phyloP scores from a whole-genome alignment of 2,888 invertebrate species.

The Folsomia candida region DNA sequence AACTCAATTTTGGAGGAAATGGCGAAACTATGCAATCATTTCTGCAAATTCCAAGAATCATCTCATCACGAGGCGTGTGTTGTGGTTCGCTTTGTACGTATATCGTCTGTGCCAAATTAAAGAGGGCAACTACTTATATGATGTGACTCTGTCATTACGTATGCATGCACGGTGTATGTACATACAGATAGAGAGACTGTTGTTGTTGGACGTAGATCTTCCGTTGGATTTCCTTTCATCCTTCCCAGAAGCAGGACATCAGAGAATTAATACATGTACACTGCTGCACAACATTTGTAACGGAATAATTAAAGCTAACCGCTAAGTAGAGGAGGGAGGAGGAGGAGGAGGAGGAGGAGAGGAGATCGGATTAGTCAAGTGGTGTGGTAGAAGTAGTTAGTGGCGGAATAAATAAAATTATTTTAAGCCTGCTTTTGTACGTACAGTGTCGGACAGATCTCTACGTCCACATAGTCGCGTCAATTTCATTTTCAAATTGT shows the following conservation, averaged over 20 bases:
- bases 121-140: background rate
- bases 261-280: too few species aligned
- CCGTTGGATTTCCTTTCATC: too few species aligned
- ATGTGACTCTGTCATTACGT: background rate
- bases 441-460: too few species aligned
- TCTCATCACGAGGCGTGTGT: too few species aligned
- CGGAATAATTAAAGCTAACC: background rate
- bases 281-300: background rate
- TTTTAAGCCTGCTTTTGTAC: background rate
- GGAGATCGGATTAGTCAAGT: background rate
- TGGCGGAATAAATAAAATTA: slow-evolving; percentile 4
- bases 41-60: background rate
- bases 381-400: background rate
- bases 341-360: background rate
- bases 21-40: background rate
- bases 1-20: background rate
- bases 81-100: background rate
- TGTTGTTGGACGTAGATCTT: too few species aligned
- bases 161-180: background rate
- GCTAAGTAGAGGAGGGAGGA: too few species aligned
- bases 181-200: too few species aligned
- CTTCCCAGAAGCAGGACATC: too few species aligned
- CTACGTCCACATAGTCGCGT: too few species aligned
- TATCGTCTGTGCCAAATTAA: background rate
- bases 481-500: too few species aligned